phyloP scores from a whole-genome alignment of 2,113 vertebrate species.

The Eubucco bourcierii region DNA sequence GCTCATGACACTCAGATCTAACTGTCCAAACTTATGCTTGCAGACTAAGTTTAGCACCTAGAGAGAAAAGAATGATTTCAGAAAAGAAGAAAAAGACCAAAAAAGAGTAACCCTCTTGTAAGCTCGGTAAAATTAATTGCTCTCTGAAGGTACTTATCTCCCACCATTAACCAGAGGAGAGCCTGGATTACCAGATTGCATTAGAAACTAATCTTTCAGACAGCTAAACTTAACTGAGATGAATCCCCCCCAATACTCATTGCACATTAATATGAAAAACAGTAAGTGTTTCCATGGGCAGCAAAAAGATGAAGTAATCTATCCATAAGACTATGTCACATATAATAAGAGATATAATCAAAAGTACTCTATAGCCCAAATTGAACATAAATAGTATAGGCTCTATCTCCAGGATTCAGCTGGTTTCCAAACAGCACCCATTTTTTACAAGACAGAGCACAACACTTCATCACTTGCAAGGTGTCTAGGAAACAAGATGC shows the following conservation, averaged over 20 bases:
- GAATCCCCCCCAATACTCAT: not conserved
- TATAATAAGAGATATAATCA: conserved; percentile 38
- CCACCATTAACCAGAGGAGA: not conserved
- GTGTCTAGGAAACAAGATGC: not conserved
- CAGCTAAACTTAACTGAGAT: not conserved
- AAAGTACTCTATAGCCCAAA: not conserved
- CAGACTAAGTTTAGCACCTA: not conserved
- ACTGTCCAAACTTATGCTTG: not conserved
- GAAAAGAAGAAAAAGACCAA: not conserved
- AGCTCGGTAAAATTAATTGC: not conserved
- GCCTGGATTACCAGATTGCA: not conserved
- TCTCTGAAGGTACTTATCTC: not conserved
- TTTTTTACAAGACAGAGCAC: conserved; percentile 23
- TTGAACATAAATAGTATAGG: conserved; percentile 37
- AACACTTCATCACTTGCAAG: conserved; percentile 17
- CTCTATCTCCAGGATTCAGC: conserved; percentile 52
- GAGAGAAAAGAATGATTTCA: not conserved
- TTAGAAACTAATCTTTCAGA: not conserved
- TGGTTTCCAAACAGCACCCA: conserved; percentile 34
- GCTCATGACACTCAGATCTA: not conserved
- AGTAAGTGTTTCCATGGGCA: not conserved
- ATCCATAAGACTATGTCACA: conserved; percentile 3
- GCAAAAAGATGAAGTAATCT: conserved; percentile 28
- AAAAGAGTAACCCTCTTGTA: not conserved
- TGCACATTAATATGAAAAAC: conserved; percentile 32